phyloP scores from a whole-genome alignment of 2,113 vertebrate genomes.

The Dicaeum eximium region DNA sequence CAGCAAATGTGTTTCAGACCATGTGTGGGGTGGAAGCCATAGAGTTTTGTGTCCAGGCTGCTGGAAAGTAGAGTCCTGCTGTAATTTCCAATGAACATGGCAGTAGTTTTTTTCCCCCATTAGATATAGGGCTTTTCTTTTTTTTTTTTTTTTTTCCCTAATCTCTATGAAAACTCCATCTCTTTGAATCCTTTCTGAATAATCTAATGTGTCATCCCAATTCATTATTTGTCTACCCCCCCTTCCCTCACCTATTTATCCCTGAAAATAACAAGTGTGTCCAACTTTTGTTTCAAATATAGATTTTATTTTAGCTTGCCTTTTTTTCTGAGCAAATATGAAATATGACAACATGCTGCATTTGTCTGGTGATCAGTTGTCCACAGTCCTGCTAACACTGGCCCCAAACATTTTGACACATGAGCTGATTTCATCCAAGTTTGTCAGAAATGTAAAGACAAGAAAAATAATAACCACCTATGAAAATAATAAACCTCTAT shows the following conservation, averaged over 20 bases:
- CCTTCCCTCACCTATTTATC: background rate
- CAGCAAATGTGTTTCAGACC: background rate
- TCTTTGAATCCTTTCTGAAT: background rate
- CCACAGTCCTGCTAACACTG: background rate
- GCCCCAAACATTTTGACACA: background rate
- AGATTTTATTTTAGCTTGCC: background rate
- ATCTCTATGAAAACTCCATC: background rate
- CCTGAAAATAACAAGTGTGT: background rate
- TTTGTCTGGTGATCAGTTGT: background rate
- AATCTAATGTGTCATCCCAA: background rate
- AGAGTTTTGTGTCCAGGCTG: background rate
- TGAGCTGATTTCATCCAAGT: background rate
- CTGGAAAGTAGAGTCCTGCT: background rate
- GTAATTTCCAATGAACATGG: background rate
- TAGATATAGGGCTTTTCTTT: background rate
- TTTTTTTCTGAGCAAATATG: background rate
- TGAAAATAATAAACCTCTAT: background rate
- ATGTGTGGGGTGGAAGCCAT: background rate
- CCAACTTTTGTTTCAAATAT: background rate
- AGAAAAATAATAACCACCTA: background rate
- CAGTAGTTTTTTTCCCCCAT: background rate
- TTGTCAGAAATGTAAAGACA: background rate
- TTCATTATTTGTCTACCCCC: background rate
- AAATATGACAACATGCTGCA: background rate
- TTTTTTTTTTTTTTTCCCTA: background rate